Conservation (phyloP, 2,797 vertebrate genomes). For the Pampus argenteus region DNA sequence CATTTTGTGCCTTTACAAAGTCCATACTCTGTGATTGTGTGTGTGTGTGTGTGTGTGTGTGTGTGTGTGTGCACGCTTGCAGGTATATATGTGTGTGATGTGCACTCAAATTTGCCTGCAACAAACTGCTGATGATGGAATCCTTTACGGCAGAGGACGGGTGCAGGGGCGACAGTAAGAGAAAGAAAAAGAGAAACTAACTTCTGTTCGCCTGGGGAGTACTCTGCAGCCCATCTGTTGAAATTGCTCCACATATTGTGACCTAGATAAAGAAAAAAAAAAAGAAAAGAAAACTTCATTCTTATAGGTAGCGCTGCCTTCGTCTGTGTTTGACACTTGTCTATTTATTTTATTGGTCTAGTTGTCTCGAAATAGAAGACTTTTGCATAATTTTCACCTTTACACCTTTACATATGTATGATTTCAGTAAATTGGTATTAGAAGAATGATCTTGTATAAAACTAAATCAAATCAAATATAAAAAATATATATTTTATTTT, state of each 20-base stretch:
- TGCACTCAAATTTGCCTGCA: slow-evolving; percentile 40
- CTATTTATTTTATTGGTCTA: slow-evolving; percentile 85
- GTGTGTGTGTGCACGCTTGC: slow-evolving; percentile 30
- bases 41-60: slow-evolving; percentile 24
- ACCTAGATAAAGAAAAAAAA: slow-evolving; percentile 85
- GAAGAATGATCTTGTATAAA: slow-evolving; percentile 59
- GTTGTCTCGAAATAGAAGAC: slow-evolving; percentile 82
- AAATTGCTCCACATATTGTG: slow-evolving; percentile 89
- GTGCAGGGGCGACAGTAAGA: slow-evolving; percentile 57
- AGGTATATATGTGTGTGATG: slow-evolving; percentile 28
- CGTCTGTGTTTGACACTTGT: slow-evolving; percentile 81
- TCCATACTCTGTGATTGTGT: slow-evolving; percentile 4
- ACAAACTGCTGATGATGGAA: slow-evolving; percentile 60
- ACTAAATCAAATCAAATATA: slow-evolving; percentile 46
- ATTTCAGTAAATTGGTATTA: slow-evolving; percentile 65
- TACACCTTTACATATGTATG: slow-evolving; percentile 69
- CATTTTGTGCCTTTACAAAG: slow-evolving; percentile 13
- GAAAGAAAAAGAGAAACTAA: slow-evolving; percentile 79
- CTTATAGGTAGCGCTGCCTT: slow-evolving; percentile 79
- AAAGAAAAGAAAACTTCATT: slow-evolving; percentile 79
- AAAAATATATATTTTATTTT: slow-evolving; percentile 2
- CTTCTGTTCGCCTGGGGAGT: slow-evolving; percentile 88
- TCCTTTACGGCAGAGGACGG: slow-evolving; percentile 63
- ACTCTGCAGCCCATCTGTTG: slow-evolving; percentile 87
- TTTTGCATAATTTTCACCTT: slow-evolving; percentile 80